Base-by-base conservation (phyloP, 2,888 invertebrate genomes). In the Hemistola chrysoprasaria region DNA sequence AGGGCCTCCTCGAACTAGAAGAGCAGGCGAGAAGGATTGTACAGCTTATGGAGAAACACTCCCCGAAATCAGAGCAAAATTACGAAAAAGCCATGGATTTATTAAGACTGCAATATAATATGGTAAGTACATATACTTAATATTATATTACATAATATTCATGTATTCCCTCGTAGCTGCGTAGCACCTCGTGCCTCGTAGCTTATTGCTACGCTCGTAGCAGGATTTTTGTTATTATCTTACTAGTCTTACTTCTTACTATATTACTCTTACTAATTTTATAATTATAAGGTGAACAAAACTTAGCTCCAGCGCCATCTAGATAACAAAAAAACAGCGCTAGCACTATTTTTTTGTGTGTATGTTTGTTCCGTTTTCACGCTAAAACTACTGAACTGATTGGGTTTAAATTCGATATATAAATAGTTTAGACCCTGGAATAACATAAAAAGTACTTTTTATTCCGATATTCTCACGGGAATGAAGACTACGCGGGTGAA, bases 21-120 rank as follows among this genome's bases (percentile, higher is more conserved):
- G 51, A 53, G 0, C 42, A 65, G 21, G 66, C 72, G 0, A 26
- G 40, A n/a, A 53, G 53, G 40, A 42, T 70, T 6, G 68, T 75
- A 0, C 29, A 50, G 2, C 39, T 76, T 1, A 75, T 75, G 71
- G 68, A 71, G 44, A 76, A 56, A 36, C 56, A 72, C 37, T 43
- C 39, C 1, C 48, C 57, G 0, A 63, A 56, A 44, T 59, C 60
- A 0, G 51, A 63, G 9, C 16, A 48, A 2, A 66, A 67, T 38
- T 71, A 56, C 33, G 22, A 52, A 0, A 47, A 35, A 24, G 73
- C 63, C 0, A 75, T 78, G 72, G 73, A 71, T 33, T 53, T 76
- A n/a, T 42, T 78, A 22, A 55, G 80, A 24, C 40, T 51, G 8
- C 71, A 78, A 45, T 70, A 76, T 35, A 78, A 77, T 47, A 53